Percentiles rank a stretch among this genome's conserved stretches.
Conservation (phyloP, 2,797 vertebrate genomes). For the Aldrovandia affinis region DNA sequence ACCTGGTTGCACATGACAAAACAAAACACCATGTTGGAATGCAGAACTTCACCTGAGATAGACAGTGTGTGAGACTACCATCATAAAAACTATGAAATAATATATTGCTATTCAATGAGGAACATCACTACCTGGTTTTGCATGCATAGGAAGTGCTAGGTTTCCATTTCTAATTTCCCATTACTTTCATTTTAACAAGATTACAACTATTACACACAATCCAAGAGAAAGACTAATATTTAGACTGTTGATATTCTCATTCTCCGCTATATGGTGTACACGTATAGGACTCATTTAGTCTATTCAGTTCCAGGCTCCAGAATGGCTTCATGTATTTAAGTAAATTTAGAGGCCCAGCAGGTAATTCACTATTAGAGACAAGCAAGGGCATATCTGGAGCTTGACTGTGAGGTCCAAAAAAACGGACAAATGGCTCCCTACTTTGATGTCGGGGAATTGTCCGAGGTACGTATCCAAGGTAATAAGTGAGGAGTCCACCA, state of each 20-base stretch:
- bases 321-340: not conserved
- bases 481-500: conserved; percentile 91
- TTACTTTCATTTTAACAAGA: not conserved
- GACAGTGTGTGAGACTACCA: not conserved
- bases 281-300: not conserved
- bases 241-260: not conserved
- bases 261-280: not conserved
- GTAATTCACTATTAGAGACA: not conserved
- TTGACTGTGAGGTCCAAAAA: not conserved
- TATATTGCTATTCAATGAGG: not conserved
- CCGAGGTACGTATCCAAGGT: conserved; percentile 90
- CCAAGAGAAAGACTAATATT: not conserved
- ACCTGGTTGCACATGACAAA: not conserved
- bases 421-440: conserved; percentile 47
- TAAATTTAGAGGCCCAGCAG: not conserved
- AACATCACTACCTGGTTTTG: not conserved
- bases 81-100: not conserved
- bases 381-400: not conserved
- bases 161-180: not conserved
- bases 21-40: not conserved
- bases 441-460: conserved; percentile 97
- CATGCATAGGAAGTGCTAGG: not conserved
- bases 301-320: not conserved
- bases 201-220: not conserved
- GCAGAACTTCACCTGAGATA: too few relatives aligned